Evolutionary conservation across 2,113 vertebrate genomes (phyloP), one percentile per base, ranked within the genome.

Genomic region (Cygnus buccinator): DNA sequence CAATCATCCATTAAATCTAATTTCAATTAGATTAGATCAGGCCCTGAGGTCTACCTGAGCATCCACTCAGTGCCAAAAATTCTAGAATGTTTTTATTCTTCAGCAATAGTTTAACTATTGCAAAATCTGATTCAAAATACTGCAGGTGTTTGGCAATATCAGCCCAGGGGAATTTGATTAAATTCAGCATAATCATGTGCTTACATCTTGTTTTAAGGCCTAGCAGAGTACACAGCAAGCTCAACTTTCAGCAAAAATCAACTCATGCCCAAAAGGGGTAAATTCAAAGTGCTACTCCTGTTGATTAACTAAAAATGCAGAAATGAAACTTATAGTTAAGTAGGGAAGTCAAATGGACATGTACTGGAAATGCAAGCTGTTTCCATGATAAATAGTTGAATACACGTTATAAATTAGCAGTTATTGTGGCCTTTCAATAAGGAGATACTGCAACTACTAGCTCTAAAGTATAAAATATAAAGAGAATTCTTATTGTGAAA

Each of bases 341-440:
- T 13, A 95, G 41, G 43, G 58, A 92, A 92, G 80, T 46, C 65
- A 95, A 93, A 88, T 5, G 50, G 79, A 81, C 68, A 65, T 63
- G 33, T 44, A 82, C 37, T 59, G 75, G 68, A 85, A 96, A 95
- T 57, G 59, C 80, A 92, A 94, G 84, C 85, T 93, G 28, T 85
- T 93, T 83, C 17, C 91, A 95, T 87, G 77, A 91, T 89, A 97
- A 96, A 96, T 59, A 97, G 62, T 89, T 93, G 66, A 94, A 90
- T 85, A 52, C 76, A 86, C 91, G 43, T 90, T 85, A 90, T 92
- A 95, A 95, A 95, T 92, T 71, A 96, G 44, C 82, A 94, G 84
- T 97, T 97, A 95, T 72, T 96, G 43, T 1, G 2, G 81, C 84
- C 74, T 96, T 85, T 65, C 72, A 94, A 65, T 43, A 82, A 89